Evolutionary conservation across 2,888 invertebrate species (phyloP), one percentile per base, ranked within the genome.

Genomic region (Strigamia crassipes): DNA sequence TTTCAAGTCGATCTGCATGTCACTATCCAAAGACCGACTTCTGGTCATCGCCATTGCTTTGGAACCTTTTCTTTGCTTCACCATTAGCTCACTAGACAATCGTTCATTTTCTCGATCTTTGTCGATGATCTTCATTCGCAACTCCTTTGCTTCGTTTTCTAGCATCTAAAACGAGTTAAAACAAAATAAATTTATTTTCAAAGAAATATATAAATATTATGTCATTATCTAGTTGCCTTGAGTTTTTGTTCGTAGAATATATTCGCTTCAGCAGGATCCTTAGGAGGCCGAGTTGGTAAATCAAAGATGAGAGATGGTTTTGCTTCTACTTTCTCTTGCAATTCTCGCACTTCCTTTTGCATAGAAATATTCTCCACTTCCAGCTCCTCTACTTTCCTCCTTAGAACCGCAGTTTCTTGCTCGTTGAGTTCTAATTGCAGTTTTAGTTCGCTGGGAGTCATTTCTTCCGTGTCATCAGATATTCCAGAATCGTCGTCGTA

Each of bases 391-490:
- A 95, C 92, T 89, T 96, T 96, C 84, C 93, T 91, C 66, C 94
- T 91, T 83, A 96, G 89, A 83, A 95, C 93, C 27, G 93, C 91
- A 82, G 95, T 92, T 90, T 97, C 96, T 91, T 95, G 95, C 88
- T 96, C 96, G 86, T 94, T 94, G 79, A 96, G 90, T 88, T 96
- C 96, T 81, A 97, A 89, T 84, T 96, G 92, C 61, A 96, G 90
- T 86, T 94, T 92, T 83, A 96, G 88, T 87, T 96, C 96, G 23
- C 94, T 92, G 15, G 93, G 92, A 27, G 86, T 86, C 15, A 89
- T 23, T 13, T 51, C 81, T 1, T 80, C 83, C 15, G 78, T 13
- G 15, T 46, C 66, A 13, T 80, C 80, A 4, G 38, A 9, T 51
- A 18, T 21, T n/a, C 77, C 79, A 0, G 80, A 8, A 6, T 82